A percentile compares a stretch with the other conserved stretches of the same genome.
phyloP scores from a whole-genome alignment of 2,797 vertebrate species.

The Cynopterus sphinx region DNA sequence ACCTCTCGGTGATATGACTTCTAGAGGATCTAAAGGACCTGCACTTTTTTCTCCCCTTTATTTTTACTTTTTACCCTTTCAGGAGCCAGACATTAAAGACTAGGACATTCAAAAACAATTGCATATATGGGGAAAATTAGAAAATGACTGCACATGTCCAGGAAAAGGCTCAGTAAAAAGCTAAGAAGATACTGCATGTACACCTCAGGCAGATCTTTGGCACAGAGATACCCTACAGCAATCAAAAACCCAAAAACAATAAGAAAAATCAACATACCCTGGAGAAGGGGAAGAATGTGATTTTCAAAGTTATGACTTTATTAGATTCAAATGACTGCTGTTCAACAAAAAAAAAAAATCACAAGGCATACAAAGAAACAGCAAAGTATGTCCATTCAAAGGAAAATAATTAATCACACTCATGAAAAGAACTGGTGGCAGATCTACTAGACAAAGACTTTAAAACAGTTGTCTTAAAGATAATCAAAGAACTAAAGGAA shows the following conservation, averaged over 20 bases:
- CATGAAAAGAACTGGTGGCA: not conserved
- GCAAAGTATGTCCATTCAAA: not conserved
- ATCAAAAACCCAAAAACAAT: not conserved
- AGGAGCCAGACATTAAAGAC: not conserved
- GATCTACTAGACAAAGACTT: not conserved
- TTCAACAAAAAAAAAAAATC: not conserved
- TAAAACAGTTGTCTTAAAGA: not conserved
- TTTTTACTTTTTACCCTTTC: not conserved
- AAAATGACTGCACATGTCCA: not conserved
- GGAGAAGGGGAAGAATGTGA: not conserved
- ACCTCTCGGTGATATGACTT: not conserved
- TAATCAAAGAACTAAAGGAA: not conserved
- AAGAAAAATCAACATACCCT: not conserved
- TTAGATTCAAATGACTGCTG: not conserved
- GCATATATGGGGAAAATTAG: not conserved
- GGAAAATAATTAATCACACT: not conserved
- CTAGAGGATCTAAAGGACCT: not conserved
- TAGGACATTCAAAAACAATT: not conserved
- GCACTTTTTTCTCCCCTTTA: not conserved
- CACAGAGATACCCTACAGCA: not conserved
- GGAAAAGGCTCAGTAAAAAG: not conserved
- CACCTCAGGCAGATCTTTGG: not conserved
- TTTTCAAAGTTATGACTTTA: not conserved
- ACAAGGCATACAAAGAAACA: not conserved
- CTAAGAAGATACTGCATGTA: not conserved